Evolutionary conservation across 1,140 invertebrate species (phyloP).

Genomic region (Drosophila mauritiana): DNA sequence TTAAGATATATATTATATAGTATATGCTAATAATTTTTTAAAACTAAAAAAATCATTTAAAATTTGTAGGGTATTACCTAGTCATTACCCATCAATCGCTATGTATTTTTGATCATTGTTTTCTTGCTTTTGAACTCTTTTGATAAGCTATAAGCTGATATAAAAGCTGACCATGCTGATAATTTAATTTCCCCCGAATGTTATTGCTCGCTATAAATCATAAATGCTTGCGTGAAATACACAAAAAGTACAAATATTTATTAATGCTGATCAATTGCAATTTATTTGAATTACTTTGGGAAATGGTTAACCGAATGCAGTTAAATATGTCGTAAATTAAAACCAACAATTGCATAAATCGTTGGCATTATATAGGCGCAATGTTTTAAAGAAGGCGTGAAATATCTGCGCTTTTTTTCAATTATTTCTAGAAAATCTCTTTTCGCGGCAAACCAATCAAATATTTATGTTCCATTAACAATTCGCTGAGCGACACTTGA

Average conservation of each 20-base stretch:
- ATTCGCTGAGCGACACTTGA: conserved; percentile 44
- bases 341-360: background rate
- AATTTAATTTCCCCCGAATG: conserved; percentile 27
- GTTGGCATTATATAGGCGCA: background rate
- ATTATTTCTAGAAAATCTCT: conserved; percentile 1
- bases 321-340: conserved; percentile 23
- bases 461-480: conserved; percentile 46
- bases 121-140: conserved; percentile 31
- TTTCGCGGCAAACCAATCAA: conserved; percentile 16
- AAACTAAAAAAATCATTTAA: too few relatives aligned
- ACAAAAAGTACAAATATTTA: conserved; percentile 19
- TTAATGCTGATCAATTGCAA: conserved; percentile 21
- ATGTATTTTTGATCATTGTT: conserved; percentile 7
- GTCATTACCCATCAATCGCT: background rate
- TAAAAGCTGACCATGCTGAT: conserved; percentile 51
- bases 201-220: conserved; percentile 43
- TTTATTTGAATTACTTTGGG: conserved; percentile 4
- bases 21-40: too few relatives aligned
- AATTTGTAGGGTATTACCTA: background rate
- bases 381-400: background rate
- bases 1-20: too few relatives aligned
- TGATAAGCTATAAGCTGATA: conserved; percentile 44
- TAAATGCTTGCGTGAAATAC: conserved; percentile 14
- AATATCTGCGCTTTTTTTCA: conserved; percentile 8
- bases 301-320: conserved; percentile 9